phyloP scores from a whole-genome alignment of 1,140 invertebrate genomes.

The Aphis craccivora region DNA sequence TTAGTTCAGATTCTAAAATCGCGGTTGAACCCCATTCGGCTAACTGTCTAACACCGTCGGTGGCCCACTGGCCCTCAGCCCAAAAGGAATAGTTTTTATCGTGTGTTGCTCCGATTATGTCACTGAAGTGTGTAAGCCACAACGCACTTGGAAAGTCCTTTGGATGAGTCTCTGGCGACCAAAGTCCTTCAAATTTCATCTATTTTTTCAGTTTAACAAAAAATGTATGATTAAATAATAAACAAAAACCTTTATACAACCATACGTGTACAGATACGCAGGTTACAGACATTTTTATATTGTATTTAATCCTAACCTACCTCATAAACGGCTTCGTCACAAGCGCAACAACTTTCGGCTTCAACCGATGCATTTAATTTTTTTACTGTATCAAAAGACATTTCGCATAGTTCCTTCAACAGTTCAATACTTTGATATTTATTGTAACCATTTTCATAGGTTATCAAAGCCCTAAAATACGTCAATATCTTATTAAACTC shows the following conservation, averaged over 20 bases:
- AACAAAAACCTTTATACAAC: neutral
- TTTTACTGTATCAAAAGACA: neutral
- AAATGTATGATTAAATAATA: neutral
- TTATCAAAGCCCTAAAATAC: neutral
- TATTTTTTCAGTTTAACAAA: constrained; percentile 64
- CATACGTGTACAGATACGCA: neutral
- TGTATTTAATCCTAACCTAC: constrained; percentile 64
- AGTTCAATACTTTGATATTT: neutral
- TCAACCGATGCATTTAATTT: neutral
- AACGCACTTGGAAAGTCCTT: constrained; percentile 89
- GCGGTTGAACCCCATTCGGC: constrained; percentile 93
- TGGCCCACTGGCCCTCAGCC: constrained; percentile 89
- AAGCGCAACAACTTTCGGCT: constrained; percentile 81
- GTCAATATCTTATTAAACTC: neutral
- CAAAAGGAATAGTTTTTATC: constrained; percentile 90
- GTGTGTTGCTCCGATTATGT: constrained; percentile 96
- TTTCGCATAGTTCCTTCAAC: constrained; percentile 38
- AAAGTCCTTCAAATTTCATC: constrained; percentile 93
- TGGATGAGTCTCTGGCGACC: constrained; percentile 95
- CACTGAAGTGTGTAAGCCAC: constrained; percentile 96
- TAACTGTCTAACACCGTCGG: constrained; percentile 90
- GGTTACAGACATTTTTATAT: neutral
- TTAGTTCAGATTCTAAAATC: constrained; percentile 89
- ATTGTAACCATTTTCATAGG: neutral
- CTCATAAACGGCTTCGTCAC: constrained; percentile 93